Base-by-base conservation (phyloP, 1,140 invertebrate genomes). In the Lethocerus indicus region DNA sequence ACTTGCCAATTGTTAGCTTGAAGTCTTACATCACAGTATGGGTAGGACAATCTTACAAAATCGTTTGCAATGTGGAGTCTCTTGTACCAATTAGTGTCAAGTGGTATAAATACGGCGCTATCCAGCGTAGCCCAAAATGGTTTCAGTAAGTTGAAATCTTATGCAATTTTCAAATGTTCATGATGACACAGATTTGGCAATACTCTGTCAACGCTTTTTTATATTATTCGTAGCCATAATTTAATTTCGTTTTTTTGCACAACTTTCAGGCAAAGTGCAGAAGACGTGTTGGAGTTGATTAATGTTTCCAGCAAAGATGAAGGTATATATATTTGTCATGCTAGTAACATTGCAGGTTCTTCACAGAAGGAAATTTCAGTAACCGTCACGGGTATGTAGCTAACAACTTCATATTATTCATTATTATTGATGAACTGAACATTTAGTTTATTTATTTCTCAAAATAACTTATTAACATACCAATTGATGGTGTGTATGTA, bases 41-140 rank as follows among this genome's bases (percentile, higher is more conserved):
- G 12, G 47, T 23, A 12, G 49, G 54, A 32, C 24, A 40, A 27
- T 25, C 35, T 24, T 40, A 40, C 13, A 42, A 52, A 29, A 50
- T 77, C 9, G 63, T 57, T 0, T 76, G 75, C 58, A 54, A 60
- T 21, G 67, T 76, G 1, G 62, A 72, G 46, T 73, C 71, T 50
- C 55, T 67, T n/a, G 61, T 72, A 2, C 70, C 72, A 0, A 75
- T 68, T 58, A 61, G 60, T 25, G 64, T 75, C 1, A 60, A 64
- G 43, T 75, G 72, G 71, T 68, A 59, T 37, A 66, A 67, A 51
- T 62, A 67, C 56, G 54, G 58, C 14, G 27, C 18, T 21, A 14
- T 21, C 35, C 61, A 56, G 29, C n/a, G 29, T 32, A 32, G 7
- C 9, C 29, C n/a, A n/a, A n/a, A n/a, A n/a, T n/a, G n/a, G n/a